Percentiles rank a stretch among this genome's conserved stretches.
phyloP scores from a whole-genome alignment of 2,888 invertebrate genomes.

The Oscheius myriophilus region DNA sequence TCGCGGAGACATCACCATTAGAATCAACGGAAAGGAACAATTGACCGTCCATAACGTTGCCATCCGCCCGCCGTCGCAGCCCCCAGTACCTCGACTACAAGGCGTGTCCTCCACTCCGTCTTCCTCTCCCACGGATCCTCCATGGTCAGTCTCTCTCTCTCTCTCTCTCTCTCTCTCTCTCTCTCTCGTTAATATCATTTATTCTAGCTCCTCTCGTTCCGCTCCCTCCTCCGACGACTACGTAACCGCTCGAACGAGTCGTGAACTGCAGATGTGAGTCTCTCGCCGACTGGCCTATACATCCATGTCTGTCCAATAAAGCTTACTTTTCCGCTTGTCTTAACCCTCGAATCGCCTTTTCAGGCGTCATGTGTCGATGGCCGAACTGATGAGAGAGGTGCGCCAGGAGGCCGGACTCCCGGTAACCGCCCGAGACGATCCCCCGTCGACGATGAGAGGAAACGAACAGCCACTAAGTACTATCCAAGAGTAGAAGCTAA shows the following conservation, averaged over 20 bases:
- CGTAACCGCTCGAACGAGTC: constrained; percentile 23
- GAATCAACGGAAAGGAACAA: constrained; percentile 23
- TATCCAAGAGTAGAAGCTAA: constrained; percentile 1
- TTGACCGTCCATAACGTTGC: constrained; percentile 16
- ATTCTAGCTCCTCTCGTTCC: constrained; percentile 15
- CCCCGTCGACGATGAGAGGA: background rate
- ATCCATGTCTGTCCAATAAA: no score
- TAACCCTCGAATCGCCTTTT: background rate
- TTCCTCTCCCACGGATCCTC: no score
- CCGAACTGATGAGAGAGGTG: constrained; percentile 19
- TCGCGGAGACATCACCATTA: constrained; percentile 25
- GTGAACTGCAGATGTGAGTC: constrained; percentile 23
- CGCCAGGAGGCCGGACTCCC: constrained; percentile 22
- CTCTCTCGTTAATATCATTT: background rate
- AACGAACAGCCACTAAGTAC: constrained; percentile 24
- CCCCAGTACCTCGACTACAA: constrained; percentile 13
- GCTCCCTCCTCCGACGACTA: constrained; percentile 10
- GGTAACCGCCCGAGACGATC: constrained; percentile 6
- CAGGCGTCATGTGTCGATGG: constrained; percentile 17
- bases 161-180: constrained; percentile 15
- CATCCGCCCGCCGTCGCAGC: constrained; percentile 4
- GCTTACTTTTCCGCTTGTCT: no score
- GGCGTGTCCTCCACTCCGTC: background rate
- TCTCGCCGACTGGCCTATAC: background rate
- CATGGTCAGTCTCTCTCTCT: background rate